Conservation (phyloP, 2,888 invertebrate species). For the Aelia acuminata region DNA sequence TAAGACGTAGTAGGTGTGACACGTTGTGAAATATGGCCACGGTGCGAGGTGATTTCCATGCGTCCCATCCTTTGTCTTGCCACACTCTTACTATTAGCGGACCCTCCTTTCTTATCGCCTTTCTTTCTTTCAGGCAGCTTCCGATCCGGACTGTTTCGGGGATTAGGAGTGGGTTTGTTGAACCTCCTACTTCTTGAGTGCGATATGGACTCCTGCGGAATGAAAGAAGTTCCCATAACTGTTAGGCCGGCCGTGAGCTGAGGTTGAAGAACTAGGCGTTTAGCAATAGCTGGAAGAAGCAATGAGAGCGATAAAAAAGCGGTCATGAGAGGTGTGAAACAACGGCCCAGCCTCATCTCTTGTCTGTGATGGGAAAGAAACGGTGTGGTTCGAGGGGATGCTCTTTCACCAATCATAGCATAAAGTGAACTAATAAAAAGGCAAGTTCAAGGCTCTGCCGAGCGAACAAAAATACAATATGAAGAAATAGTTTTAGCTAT, state of each 20-base stretch:
- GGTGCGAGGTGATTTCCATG: neutral
- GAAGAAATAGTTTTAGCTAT: neutral
- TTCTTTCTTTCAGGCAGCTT: neutral
- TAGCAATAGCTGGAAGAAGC: neutral
- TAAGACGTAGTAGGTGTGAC: neutral
- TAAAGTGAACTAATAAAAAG: neutral
- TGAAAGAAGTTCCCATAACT: constrained; percentile 44
- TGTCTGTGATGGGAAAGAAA: neutral
- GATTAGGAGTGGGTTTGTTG: constrained; percentile 32
- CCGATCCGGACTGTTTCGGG: constrained; percentile 44
- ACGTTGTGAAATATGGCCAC: neutral
- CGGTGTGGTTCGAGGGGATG: neutral
- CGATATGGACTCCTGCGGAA: neutral
- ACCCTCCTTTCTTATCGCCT: constrained; percentile 1
- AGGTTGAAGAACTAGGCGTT: neutral
- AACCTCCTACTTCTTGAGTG: neutral
- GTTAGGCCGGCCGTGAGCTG: neutral
- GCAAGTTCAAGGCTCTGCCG: neutral
- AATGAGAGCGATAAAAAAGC: neutral
- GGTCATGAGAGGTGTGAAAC: constrained; percentile 37
- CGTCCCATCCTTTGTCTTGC: constrained; percentile 24
- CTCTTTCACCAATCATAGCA: constrained; percentile 1
- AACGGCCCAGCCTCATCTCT: neutral
- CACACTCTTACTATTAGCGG: neutral
- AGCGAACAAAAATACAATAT: neutral